Percentiles rank a stretch among this genome's conserved stretches.
These are phyloP conservation scores for Shinisaurus crocodilurus DNA, from an alignment of 2,113 vertebrate genomes.

Conservation along the genomic window DNA sequence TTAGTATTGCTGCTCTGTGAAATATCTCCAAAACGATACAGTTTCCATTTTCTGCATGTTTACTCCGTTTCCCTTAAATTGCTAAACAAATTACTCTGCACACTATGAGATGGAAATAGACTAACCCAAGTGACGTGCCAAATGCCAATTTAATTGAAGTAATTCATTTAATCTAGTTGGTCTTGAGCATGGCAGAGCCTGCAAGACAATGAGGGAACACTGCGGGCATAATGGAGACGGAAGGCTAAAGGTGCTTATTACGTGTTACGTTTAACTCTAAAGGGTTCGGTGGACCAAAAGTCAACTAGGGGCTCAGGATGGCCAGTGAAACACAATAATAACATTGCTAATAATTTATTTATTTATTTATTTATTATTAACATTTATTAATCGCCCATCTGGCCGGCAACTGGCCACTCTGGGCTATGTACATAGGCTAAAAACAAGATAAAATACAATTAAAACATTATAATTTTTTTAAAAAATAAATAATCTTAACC, in stretches of 20 bases:
- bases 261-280: slow-evolving; percentile 44
- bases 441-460: too few relatives aligned
- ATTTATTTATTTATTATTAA: too few relatives aligned
- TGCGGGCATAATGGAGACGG: slow-evolving; percentile 54
- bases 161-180: slow-evolving; percentile 56
- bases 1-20: neutral
- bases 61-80: slow-evolving; percentile 50
- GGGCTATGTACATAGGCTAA: too few relatives aligned
- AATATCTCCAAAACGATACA: slow-evolving; percentile 11
- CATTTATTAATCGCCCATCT: too few relatives aligned
- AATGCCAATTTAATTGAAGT: slow-evolving; percentile 65
- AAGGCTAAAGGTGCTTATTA: slow-evolving; percentile 27
- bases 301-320: neutral
- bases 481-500: too few relatives aligned
- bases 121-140: slow-evolving; percentile 61
- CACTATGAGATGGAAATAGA: slow-evolving; percentile 57
- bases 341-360: too few relatives aligned
- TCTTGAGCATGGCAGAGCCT: slow-evolving; percentile 44
- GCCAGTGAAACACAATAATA: neutral
- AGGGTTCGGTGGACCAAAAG: slow-evolving; percentile 38
- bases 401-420: too few relatives aligned
- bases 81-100: slow-evolving; percentile 61
- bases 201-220: slow-evolving; percentile 54
- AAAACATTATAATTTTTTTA: too few relatives aligned
- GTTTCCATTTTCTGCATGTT: slow-evolving; percentile 27